Evolutionary conservation across 2,113 vertebrate species (phyloP).

Genomic region (Pelecanoides urinatrix): DNA sequence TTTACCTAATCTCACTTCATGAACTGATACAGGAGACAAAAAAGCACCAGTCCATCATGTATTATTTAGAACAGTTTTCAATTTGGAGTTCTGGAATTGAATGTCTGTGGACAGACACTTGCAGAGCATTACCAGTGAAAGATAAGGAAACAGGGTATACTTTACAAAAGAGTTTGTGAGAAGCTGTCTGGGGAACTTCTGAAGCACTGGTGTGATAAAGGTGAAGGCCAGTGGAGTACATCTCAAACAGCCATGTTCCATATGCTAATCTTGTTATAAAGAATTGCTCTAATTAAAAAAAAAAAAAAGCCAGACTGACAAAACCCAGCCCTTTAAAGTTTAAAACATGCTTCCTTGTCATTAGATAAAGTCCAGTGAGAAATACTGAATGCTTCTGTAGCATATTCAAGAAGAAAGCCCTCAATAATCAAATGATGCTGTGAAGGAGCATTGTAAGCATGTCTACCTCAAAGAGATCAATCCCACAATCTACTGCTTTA

Average conservation of each 20-base stretch:
- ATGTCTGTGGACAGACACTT: neutral
- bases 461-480: neutral
- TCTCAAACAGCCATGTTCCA: neutral
- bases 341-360: neutral
- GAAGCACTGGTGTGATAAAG: neutral
- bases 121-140: neutral
- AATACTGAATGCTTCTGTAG: neutral
- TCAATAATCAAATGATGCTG: neutral
- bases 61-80: neutral
- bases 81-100: constrained; percentile 21
- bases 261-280: neutral
- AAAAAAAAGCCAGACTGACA: neutral
- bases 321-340: neutral
- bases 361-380: neutral
- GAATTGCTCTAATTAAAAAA: neutral
- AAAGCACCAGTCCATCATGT: neutral
- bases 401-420: neutral
- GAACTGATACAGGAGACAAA: neutral
- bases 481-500: neutral
- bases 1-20: neutral
- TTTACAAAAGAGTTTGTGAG: neutral
- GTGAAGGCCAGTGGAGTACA: neutral
- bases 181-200: neutral
- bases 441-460: neutral
- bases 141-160: neutral